Conservation (phyloP, 2,113 vertebrate genomes). For the Hydrolagus affinis region DNA sequence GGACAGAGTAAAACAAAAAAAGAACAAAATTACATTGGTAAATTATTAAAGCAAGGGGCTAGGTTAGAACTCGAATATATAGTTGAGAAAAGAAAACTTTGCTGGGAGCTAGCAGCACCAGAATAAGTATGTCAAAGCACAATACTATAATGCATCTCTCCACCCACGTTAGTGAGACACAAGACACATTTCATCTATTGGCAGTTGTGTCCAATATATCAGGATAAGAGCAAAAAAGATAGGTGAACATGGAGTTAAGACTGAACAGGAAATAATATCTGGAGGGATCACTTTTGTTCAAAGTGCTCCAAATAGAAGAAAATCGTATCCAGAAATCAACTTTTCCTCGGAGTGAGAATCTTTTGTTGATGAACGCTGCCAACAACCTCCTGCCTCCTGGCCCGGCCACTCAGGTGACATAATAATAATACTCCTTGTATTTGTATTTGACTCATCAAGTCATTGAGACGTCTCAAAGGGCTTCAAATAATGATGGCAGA, state of each 20-base stretch:
- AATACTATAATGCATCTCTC: not conserved
- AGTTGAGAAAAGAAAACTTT: slow-evolving; percentile 32
- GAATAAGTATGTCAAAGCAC: slow-evolving; percentile 19
- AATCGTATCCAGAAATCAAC: too few species aligned
- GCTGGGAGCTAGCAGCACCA: slow-evolving; percentile 6
- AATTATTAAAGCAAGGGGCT: slow-evolving; percentile 29
- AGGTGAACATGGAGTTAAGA: slow-evolving; percentile 15
- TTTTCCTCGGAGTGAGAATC: too few species aligned
- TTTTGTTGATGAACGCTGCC: too few species aligned
- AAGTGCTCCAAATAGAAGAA: too few species aligned
- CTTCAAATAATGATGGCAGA: too few species aligned
- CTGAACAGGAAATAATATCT: not conserved
- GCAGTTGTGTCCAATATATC: not conserved
- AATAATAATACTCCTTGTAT: too few species aligned
- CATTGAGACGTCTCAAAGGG: too few species aligned
- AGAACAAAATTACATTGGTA: slow-evolving; percentile 34
- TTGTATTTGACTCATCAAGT: too few species aligned
- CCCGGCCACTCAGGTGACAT: too few species aligned
- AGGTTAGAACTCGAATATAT: slow-evolving; percentile 30
- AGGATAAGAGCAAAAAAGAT: not conserved
- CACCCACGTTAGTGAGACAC: not conserved
- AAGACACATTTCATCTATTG: slow-evolving; percentile 1
- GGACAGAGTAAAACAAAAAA: slow-evolving; percentile 74
- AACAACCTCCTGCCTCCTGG: too few species aligned
- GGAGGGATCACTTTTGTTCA: too few species aligned